Evolutionary conservation across 2,113 vertebrate species (phyloP), one percentile per base, ranked within the genome.

Genomic region (Alaudala cheleensis): DNA sequence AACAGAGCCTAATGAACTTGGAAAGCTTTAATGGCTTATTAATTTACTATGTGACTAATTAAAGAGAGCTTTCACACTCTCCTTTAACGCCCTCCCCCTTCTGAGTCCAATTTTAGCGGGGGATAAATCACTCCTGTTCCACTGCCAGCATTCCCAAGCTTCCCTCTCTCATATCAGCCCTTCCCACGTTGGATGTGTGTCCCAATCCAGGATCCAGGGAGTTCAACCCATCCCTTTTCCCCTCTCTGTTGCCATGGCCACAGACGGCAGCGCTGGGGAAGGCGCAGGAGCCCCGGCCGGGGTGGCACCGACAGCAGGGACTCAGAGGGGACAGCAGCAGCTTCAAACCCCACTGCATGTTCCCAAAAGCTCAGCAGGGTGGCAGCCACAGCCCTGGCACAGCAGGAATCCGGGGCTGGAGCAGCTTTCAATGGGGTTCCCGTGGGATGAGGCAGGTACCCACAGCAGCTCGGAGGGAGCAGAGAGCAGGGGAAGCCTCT

Each of bases 11-110:
- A 74, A 94, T 57, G 64, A 83, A 78, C 80, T 70, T 25, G 33
- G 61, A 73, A 81, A 71, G 88, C 33, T 80, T 61, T 80, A 90
- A 77, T 29, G 58, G 82, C 57, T 87, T 45, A 82, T 90, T 92
- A 61, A 88, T 82, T 73, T 65, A 40, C 89, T 49, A 19, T 9
- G 80, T n/a, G 79, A 60, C 65, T 81, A 91, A 94, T 90, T 90
- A 90, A 69, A 85, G 66, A 69, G 87, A 89, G 65, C 67, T 85
- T 87, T 91, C 92, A 84, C 81, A 65, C 84, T 61, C 74, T 71
- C 40, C 64, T 67, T 73, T 78, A 76, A 76, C 26, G 58, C 83
- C 78, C 54, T 77, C 54, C 76, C 2, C 9, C 11, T 34, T 82
- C 37, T n/a, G 39, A 86, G 88, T 37, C 67, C 5, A 2, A 37